Evolutionary conservation across 2,888 invertebrate species (phyloP), one percentile per base, ranked within the genome.

Genomic region (Tenthredo notha): DNA sequence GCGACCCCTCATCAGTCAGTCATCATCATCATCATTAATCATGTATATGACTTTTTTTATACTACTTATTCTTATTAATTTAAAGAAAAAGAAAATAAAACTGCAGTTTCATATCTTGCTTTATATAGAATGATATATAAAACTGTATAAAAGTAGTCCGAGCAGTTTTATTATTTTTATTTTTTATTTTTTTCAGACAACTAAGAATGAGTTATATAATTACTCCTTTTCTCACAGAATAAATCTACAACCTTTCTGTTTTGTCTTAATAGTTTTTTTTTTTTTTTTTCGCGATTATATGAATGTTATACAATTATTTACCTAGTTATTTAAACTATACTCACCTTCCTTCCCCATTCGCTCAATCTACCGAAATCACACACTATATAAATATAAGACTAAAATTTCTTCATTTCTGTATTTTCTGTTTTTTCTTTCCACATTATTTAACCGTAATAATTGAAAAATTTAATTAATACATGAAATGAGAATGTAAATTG

Each of bases 201-300:
- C 6, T 21, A 61, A 25, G 15, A 87, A 86, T 82, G 86, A 87
- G 87, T 89, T 90, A 89, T 89, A 88, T 87, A 90, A 89, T 87
- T 87, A 89, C 87, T 87, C 87, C 87, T 88, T 86, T 85, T 86
- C 86, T 85, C 85, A 84, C 77, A 85, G 86, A 87, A 86, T 84
- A 86, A 87, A 86, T 88, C 87, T 18, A 67, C 67, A 33, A 67
- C 25, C 33, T 67, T 67, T 67, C 33, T 67, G 33, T 12, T 33
- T 33, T 67, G 5, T 15, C 3, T 67, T 25, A 1, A 33, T 33
- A 29, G 18, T 29, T 15, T 29, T 18, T 18, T 7, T 9, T 9
- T 40, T 40, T 40, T 29, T 15, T 29, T 18, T 33, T 21, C 2
- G 4, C 15, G 15, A 6, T 18, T 58, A 58, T 21, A 58, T n/a